These are phyloP conservation scores for Holotrichia oblita DNA, from an alignment of 1,140 invertebrate species.

Conservation along the genomic window DNA sequence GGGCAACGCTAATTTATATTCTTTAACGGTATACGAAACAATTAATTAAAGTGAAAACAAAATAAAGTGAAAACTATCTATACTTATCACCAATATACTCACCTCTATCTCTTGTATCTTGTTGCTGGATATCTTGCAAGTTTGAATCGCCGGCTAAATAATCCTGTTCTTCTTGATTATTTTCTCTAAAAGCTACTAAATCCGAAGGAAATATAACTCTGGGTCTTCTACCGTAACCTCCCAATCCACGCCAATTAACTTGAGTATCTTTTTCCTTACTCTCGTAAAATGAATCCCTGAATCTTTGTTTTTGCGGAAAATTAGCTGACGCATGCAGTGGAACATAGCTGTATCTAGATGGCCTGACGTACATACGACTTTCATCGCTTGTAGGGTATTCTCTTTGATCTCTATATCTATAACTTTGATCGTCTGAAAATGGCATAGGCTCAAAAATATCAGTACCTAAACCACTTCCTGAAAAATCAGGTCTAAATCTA, in stretches of 20 bases:
- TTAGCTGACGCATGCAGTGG: background rate
- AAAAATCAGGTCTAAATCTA: conserved; percentile 37
- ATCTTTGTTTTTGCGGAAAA: conserved; percentile 25
- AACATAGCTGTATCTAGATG: conserved; percentile 1
- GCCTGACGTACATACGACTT: conserved; percentile 1
- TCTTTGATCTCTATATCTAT: conserved; percentile 33
- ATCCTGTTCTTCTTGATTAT: conserved; percentile 54
- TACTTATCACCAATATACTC: conserved; percentile 37
- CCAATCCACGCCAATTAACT: conserved; percentile 48
- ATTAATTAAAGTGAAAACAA: conserved; percentile 16
- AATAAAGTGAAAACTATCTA: background rate
- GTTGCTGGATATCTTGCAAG: conserved; percentile 59
- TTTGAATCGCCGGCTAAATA: conserved; percentile 57
- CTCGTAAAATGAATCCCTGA: conserved; percentile 33
- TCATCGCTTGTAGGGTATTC: background rate
- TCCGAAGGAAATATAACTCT: conserved; percentile 60
- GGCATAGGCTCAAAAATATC: background rate
- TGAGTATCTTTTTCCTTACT: conserved; percentile 6
- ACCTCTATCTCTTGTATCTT: conserved; percentile 58
- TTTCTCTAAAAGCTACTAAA: conserved; percentile 58
- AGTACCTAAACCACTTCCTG: background rate
- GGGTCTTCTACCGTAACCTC: conserved; percentile 53
- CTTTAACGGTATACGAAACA: background rate
- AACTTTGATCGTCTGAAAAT: conserved; percentile 32
- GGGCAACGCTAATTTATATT: background rate